phyloP scores from a whole-genome alignment of 2,888 invertebrate species.

The Bombylius major region DNA sequence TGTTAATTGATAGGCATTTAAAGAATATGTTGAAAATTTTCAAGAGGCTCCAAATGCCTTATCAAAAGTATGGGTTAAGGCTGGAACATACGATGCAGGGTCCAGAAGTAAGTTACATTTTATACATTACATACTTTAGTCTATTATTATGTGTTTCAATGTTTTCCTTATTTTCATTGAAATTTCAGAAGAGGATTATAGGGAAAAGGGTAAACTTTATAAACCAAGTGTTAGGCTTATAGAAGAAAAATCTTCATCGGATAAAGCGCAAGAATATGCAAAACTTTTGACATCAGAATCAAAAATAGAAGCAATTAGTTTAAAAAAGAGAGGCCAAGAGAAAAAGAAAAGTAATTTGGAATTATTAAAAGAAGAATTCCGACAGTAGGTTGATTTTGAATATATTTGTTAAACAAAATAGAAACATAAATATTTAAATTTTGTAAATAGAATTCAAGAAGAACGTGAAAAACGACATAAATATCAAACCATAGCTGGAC shows the following conservation, averaged over 20 bases:
- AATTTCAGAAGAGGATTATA: slow-evolving; percentile 66
- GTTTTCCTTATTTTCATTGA: neutral
- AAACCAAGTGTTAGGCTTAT: slow-evolving; percentile 74
- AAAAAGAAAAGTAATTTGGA: slow-evolving; percentile 97
- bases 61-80: slow-evolving; percentile 94
- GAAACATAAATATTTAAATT: neutral
- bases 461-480: slow-evolving; percentile 93
- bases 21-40: slow-evolving; percentile 95
- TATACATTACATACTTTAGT: neutral
- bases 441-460: slow-evolving; percentile 74
- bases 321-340: slow-evolving; percentile 61
- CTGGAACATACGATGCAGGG: slow-evolving; percentile 92
- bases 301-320: slow-evolving; percentile 46
- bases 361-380: slow-evolving; percentile 93
- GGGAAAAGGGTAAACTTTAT: slow-evolving; percentile 82
- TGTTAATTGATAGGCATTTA: slow-evolving; percentile 56
- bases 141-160: neutral
- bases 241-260: slow-evolving; percentile 48
- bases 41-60: slow-evolving; percentile 71
- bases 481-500: slow-evolving; percentile 52
- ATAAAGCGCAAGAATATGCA: slow-evolving; percentile 57
- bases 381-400: slow-evolving; percentile 53
- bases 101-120: slow-evolving; percentile 52
- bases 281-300: slow-evolving; percentile 47
- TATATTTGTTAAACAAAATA: neutral